These are phyloP conservation scores for Scrobipalpa atriplicella DNA, from an alignment of 2,888 invertebrate genomes.

Conservation along the genomic window DNA sequence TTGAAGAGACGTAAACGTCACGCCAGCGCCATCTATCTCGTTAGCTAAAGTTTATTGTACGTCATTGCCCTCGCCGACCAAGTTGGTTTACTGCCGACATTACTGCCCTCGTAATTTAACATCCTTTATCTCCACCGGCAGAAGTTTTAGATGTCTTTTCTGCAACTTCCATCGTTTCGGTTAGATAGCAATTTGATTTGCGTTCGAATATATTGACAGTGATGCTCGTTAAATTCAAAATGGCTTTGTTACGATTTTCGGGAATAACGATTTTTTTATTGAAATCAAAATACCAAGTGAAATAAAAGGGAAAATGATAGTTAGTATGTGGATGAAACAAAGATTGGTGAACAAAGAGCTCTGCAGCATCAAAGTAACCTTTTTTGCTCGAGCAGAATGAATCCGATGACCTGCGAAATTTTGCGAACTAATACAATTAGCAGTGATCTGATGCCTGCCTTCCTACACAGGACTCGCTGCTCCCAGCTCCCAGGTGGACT, in stretches of 20 bases:
- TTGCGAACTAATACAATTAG: conserved; percentile 73
- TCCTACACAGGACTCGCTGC: too few relatives aligned
- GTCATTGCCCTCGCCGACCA: conserved; percentile 32
- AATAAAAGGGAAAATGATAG: too few relatives aligned
- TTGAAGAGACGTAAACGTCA: conserved; percentile 24
- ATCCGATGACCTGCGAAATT: conserved; percentile 58
- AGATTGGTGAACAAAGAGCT: too few relatives aligned
- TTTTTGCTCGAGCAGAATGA: conserved; percentile 54
- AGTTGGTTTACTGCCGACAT: conserved; percentile 53
- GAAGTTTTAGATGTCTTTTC: conserved; percentile 55
- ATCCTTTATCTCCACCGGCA: conserved; percentile 74
- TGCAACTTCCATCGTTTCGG: conserved; percentile 40
- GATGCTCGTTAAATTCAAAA: neutral
- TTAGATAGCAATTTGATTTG: conserved; percentile 23
- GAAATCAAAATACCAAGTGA: too few relatives aligned
- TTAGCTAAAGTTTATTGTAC: conserved; percentile 54
- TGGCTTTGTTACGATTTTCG: too few relatives aligned
- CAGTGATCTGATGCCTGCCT: conserved; percentile 4
- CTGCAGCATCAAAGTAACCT: neutral
- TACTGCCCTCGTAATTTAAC: conserved; percentile 74
- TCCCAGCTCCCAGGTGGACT: neutral
- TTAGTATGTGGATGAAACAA: too few relatives aligned
- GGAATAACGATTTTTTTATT: too few relatives aligned
- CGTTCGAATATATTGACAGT: conserved; percentile 12
- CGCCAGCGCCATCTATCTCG: conserved; percentile 40